These are phyloP conservation scores for Spilogale gracilis DNA, from an alignment of 2,113 vertebrate genomes.

Conservation along the genomic window DNA sequence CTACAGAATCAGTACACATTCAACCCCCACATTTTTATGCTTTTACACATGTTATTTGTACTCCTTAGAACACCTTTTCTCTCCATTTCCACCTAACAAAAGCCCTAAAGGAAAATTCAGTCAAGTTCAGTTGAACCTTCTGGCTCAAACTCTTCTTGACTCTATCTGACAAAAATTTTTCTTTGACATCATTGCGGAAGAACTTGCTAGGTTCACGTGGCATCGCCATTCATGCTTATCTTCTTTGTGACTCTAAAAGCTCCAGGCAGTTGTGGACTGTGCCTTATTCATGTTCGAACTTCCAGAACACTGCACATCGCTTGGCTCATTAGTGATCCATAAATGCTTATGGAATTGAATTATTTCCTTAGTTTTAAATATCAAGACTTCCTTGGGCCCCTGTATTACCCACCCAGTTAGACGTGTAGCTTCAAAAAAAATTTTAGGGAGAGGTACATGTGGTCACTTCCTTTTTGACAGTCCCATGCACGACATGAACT, in stretches of 20 bases:
- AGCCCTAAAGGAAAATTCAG: conserved; percentile 16
- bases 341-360: conserved; percentile 48
- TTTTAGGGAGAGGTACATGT: not conserved
- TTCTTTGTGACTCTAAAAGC: conserved; percentile 63
- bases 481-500: not conserved
- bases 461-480: not conserved
- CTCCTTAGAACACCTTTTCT: not conserved
- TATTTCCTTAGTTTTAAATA: conserved; percentile 57
- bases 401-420: not conserved
- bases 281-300: conserved; percentile 53
- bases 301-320: conserved; percentile 22
- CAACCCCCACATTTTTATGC: not conserved
- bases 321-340: conserved; percentile 49
- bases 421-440: not conserved
- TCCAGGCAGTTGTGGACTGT: conserved; percentile 42
- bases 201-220: conserved; percentile 52
- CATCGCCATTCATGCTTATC: conserved; percentile 58
- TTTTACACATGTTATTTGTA: not conserved
- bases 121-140: not conserved
- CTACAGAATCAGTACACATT: not conserved
- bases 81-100: conserved; percentile 6
- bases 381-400: conserved; percentile 6
- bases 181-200: conserved; percentile 58
- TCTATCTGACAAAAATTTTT: conserved; percentile 62
- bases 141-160: conserved; percentile 49